Evolutionary conservation across 2,113 vertebrate genomes (phyloP).

Genomic region (Sakesphorus luctuosus): DNA sequence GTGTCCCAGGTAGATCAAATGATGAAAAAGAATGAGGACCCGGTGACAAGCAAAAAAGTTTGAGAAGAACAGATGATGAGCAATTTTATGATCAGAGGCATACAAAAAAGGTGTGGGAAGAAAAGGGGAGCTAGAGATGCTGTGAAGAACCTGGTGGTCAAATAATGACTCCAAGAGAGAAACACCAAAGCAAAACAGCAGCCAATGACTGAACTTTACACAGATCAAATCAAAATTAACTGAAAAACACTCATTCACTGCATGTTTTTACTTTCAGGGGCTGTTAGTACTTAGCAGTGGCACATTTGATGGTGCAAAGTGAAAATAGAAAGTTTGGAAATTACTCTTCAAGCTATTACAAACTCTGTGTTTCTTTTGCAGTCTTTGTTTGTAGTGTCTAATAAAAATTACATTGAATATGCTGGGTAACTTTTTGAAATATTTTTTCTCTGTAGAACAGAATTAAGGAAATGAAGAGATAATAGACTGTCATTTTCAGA

Average conservation of each 20-base stretch:
- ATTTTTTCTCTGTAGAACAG: not conserved
- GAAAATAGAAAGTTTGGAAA: not conserved
- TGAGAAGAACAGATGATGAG: not conserved
- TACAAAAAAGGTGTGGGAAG: not conserved
- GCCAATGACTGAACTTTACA: not conserved
- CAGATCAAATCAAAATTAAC: not conserved
- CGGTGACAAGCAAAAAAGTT: not conserved
- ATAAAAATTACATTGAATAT: not conserved
- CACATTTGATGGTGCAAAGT: not conserved
- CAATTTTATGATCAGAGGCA: not conserved
- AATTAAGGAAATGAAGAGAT: not conserved
- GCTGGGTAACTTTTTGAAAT: not conserved
- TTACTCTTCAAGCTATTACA: not conserved
- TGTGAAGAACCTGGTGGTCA: slow-evolving; percentile 6
- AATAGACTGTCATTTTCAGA: not conserved
- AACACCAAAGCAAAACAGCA: not conserved
- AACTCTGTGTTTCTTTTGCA: not conserved
- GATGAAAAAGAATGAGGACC: not conserved
- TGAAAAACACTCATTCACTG: not conserved
- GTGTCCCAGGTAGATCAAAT: not conserved
- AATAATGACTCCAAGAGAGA: not conserved
- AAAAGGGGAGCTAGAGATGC: not conserved
- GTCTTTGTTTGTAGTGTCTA: not conserved
- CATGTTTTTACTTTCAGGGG: not conserved
- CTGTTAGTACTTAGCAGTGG: not conserved